These are phyloP conservation scores for Dufourea novaeangliae DNA, from an alignment of 1,140 invertebrate species.

Conservation along the genomic window DNA sequence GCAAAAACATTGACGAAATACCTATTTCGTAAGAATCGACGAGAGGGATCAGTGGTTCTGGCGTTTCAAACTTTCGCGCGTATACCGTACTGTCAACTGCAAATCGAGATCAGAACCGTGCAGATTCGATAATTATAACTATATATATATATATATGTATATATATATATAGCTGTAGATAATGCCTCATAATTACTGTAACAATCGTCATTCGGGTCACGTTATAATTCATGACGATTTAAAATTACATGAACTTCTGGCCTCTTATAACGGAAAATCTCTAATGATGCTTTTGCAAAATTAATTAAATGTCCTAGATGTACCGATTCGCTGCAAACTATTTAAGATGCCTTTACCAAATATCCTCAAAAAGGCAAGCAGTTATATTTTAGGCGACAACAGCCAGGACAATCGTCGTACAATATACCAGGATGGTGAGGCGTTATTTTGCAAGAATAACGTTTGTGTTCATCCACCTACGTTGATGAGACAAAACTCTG, in stretches of 20 bases:
- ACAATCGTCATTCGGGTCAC: not conserved
- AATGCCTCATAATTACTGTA: not conserved
- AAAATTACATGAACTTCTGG: not conserved
- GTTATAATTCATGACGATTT: not conserved
- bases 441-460: constrained; percentile 95
- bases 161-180: not conserved
- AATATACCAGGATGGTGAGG: constrained; percentile 90
- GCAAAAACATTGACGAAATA: not conserved
- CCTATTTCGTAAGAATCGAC: not conserved
- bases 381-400: constrained; percentile 88
- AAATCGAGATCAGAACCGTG: not conserved
- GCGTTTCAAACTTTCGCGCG: no score
- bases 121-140: not conserved
- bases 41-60: not conserved
- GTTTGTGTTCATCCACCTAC: constrained; percentile 97
- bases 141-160: no score
- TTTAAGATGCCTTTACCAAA: constrained; percentile 89
- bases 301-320: constrained; percentile 33
- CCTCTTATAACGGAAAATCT: not conserved
- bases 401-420: constrained; percentile 75
- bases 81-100: not conserved
- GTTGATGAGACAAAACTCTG: constrained; percentile 88
- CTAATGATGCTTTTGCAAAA: not conserved
- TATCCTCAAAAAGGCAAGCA: constrained; percentile 89
- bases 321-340: not conserved